Evolutionary conservation across 1,140 invertebrate species (phyloP), one percentile per base, ranked within the genome.

Genomic region (Galendromus occidentalis): DNA sequence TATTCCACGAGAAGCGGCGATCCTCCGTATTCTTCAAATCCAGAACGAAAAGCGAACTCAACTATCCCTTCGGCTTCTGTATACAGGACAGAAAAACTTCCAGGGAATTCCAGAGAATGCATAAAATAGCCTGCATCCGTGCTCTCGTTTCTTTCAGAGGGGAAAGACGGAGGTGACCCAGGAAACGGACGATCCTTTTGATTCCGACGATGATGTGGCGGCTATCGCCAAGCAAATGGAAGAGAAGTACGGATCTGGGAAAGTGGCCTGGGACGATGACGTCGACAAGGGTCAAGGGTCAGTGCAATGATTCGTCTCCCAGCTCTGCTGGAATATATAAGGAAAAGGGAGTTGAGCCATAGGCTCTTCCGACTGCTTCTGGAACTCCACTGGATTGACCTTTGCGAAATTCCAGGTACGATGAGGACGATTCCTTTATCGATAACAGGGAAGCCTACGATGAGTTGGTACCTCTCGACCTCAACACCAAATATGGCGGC

Each of bases 401-500:
- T 5, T 18, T 59, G 4, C 25, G 14, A 22, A 20, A 1, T 25
- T 17, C 9, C 51, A 59, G 75, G 17, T 76, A 77, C 71, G 74
- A 76, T 68, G 72, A 72, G 44, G 71, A 65, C 28, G 75, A 77
- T 69, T 70, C 73, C 7, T 77, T 77, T 66, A 74, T 77, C 65
- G 75, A 77, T 67, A 76, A 77, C 66, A 70, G 74, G 14, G 75
- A 77, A 66, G 74, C 74, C 72, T 76, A 76, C 71, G 75, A 77
- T 70, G 75, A 77, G 67, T 64, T 76, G 1, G 70, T 77, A 29
- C 75, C 75, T 44, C 67, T 70, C n/a, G 70, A 67, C 22, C 65
- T 76, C 64, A 75, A 72, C 25, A 77, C 75, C 2, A 72, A 73
- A 66, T 71, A 72, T 59, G 75, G 75, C 64, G 75, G 75, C 28